Conservation (phyloP, 2,888 invertebrate genomes). For the Apodemia zela region DNA sequence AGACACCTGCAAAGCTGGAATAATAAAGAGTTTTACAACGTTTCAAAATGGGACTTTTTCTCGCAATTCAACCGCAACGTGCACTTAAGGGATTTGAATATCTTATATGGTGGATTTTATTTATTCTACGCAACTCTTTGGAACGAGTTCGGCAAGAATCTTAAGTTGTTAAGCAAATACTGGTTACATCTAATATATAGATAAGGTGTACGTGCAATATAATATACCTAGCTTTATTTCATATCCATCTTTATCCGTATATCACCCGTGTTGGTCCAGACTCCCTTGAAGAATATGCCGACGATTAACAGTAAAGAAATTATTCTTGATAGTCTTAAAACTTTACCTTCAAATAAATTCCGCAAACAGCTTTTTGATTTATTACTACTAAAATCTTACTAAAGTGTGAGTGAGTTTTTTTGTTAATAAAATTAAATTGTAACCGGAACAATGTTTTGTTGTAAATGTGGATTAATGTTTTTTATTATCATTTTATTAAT, state of each 20-base stretch:
- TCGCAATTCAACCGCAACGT: slow-evolving; percentile 76
- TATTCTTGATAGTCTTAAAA: too few species aligned
- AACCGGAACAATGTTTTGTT: too few species aligned
- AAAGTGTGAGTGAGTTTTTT: too few species aligned
- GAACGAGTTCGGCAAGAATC: slow-evolving; percentile 59
- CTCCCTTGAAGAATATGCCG: too few species aligned
- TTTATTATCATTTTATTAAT: too few species aligned
- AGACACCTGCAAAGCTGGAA: slow-evolving; percentile 75
- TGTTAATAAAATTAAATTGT: too few species aligned
- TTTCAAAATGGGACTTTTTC: slow-evolving; percentile 77
- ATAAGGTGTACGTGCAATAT: not conserved
- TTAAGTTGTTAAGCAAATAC: slow-evolving; percentile 58
- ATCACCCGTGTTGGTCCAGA: too few species aligned
- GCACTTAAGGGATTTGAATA: slow-evolving; percentile 81
- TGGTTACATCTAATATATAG: slow-evolving; percentile 26
- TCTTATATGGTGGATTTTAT: slow-evolving; percentile 74
- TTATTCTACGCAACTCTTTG: slow-evolving; percentile 60
- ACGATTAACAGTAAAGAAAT: too few species aligned
- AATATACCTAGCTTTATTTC: not conserved
- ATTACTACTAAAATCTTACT: too few species aligned
- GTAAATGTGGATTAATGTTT: too few species aligned
- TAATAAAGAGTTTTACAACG: slow-evolving; percentile 78
- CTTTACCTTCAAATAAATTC: too few species aligned
- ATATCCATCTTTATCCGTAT: not conserved
- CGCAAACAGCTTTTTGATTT: too few species aligned